These are phyloP conservation scores for Arbacia lixula DNA, from an alignment of 53 echinoderm and acorn worm species.

Conservation along the genomic window DNA sequence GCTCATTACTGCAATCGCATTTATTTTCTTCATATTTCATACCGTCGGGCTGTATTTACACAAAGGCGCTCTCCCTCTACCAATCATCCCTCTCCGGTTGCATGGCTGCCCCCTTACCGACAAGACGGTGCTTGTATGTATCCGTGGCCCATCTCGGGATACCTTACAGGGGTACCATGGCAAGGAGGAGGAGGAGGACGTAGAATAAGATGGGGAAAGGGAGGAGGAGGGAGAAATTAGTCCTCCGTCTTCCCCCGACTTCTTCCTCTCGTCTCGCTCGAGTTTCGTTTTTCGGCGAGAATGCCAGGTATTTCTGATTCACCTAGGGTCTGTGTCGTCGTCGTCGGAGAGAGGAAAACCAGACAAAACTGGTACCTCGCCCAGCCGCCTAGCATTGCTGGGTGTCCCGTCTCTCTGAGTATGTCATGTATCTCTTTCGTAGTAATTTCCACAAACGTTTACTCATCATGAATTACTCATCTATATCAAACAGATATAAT, in stretches of 20 bases:
- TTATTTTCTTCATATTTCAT: constrained; percentile 58
- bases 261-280: constrained; percentile 6
- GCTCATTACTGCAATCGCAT: constrained; percentile 10
- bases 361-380: too few species aligned
- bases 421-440: too few species aligned
- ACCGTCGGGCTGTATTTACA: constrained; percentile 31
- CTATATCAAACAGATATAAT: too few species aligned
- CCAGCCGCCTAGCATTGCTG: too few species aligned
- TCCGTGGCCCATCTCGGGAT: constrained; percentile 23
- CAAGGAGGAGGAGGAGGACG: too few species aligned
- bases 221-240: constrained; percentile 7
- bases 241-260: too few species aligned
- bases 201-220: too few species aligned
- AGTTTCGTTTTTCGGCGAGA: constrained; percentile 52
- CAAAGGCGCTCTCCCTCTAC: constrained; percentile 22
- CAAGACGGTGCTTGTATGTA: constrained; percentile 28
- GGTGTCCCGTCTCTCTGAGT: too few species aligned
- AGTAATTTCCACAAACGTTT: too few species aligned
- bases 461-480: too few species aligned
- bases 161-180: constrained; percentile 6
- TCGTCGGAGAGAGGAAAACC: too few species aligned
- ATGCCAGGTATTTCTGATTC: constrained; percentile 58
- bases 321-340: background rate
- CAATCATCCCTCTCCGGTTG: constrained; percentile 27
- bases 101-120: too few species aligned